phyloP scores from a whole-genome alignment of 2,113 vertebrate species.

The Lagopus leucura region DNA sequence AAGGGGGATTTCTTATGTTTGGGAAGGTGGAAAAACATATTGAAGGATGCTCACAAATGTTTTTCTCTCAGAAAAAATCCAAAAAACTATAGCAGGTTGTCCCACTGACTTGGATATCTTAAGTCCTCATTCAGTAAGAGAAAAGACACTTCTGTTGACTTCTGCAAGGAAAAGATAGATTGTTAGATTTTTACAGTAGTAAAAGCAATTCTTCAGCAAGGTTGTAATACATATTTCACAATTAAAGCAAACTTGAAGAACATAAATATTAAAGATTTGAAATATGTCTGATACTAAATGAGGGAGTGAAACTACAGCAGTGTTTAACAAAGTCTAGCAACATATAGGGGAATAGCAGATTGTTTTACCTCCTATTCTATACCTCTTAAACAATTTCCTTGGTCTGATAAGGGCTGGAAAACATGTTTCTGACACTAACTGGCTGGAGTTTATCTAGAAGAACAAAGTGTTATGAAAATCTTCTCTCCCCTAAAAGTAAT shows the following conservation, averaged over 20 bases:
- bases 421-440: not conserved
- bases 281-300: not conserved
- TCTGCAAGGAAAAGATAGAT: not conserved
- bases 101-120: not conserved
- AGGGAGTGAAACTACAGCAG: not conserved
- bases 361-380: not conserved
- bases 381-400: not conserved
- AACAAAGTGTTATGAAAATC: conserved; percentile 49
- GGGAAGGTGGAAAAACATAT: not conserved
- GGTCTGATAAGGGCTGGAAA: not conserved
- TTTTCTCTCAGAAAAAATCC: not conserved
- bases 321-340: not conserved
- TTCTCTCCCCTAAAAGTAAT: conserved; percentile 7
- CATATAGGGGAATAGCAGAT: not conserved
- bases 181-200: not conserved
- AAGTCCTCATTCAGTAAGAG: not conserved
- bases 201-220: not conserved
- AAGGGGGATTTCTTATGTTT: not conserved
- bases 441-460: not conserved
- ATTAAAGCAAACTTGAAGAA: not conserved
- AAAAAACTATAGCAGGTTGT: not conserved
- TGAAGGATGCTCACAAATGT: not conserved
- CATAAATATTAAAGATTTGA: not conserved
- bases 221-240: not conserved
- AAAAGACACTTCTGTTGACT: not conserved